phyloP scores from a whole-genome alignment of 2,113 vertebrate genomes.

The Pitta sordida region DNA sequence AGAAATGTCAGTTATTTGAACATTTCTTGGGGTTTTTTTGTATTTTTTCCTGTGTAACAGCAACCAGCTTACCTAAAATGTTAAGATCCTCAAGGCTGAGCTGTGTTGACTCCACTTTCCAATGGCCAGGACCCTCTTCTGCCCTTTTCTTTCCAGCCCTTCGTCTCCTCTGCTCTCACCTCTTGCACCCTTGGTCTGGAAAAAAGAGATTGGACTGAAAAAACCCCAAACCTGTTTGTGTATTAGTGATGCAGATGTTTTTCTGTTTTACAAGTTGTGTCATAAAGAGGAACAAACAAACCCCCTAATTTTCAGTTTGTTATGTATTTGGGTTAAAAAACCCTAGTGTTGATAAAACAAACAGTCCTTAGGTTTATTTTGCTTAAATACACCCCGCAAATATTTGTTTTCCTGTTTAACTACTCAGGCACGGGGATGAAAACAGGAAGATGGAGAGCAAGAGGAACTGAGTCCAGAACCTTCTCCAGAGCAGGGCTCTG shows the following conservation, averaged over 20 bases:
- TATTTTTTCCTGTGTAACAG: neutral
- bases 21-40: neutral
- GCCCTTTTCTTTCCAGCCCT: neutral
- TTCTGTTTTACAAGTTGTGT: neutral
- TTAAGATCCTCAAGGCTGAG: neutral
- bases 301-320: neutral
- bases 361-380: neutral
- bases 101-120: neutral
- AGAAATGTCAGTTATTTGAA: neutral
- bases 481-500: neutral
- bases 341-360: neutral
- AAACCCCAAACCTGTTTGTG: too few species aligned
- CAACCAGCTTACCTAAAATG: neutral
- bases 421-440: neutral
- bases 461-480: neutral
- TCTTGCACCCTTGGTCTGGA: neutral
- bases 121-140: neutral
- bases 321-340: neutral
- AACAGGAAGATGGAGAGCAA: neutral
- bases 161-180: neutral
- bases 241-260: neutral
- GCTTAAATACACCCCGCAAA: neutral
- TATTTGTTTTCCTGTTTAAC: neutral
- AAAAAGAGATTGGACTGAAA: neutral
- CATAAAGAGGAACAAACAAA: neutral